Base-by-base conservation (phyloP, 2,888 invertebrate species). In the Caenorhabditis japonica region DNA sequence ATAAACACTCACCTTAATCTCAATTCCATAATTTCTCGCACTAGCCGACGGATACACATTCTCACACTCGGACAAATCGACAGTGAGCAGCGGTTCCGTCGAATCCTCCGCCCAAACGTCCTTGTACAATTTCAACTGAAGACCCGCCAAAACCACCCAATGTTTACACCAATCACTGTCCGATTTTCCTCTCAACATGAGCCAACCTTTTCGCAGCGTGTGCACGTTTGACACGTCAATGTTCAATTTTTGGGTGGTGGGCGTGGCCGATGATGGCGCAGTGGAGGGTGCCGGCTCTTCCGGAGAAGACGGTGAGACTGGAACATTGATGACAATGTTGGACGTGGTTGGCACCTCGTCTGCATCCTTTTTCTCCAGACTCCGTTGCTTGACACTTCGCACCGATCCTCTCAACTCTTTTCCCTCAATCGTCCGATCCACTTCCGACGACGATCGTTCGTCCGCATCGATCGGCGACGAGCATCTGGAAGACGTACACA, bases 171-270 rank as follows among this genome's bases (percentile, higher is more conserved):
- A 87, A 49, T 87, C 86, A 52, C 73, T 81, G 33, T 84, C 84
- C 12, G 77, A 75, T 64, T 85, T 82, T 7, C 87, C 86, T 7
- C 85, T 66, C 38, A 87, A 51, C 82, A 83, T 84, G n/a, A 87
- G 71, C 87, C 87, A 87, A 21, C 87, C 87, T 69, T 87, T 87
- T 7, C 87, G 68, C 4, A 87, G 76, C 7, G 87, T 86, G 64
- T 86, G 85, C 23, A 77, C 76, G 55, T 77, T 79, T 1, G 79
- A 76, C 5, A 83, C 82, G 53, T 86, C 86, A 56, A 86, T 86
- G 61, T 81, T 75, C 52, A 84, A 73, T 36, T 75, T 75, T 55
- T 76, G 64, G 4, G 58, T 52, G n/a, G 64, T 39, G 13, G 7
- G 8, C 8, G 17, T 19, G n/a, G 44, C 27, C n/a, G 53, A 1